These are phyloP conservation scores for Butastur rufipennis DNA, from an alignment of 2,113 vertebrate species.

Conservation along the genomic window DNA sequence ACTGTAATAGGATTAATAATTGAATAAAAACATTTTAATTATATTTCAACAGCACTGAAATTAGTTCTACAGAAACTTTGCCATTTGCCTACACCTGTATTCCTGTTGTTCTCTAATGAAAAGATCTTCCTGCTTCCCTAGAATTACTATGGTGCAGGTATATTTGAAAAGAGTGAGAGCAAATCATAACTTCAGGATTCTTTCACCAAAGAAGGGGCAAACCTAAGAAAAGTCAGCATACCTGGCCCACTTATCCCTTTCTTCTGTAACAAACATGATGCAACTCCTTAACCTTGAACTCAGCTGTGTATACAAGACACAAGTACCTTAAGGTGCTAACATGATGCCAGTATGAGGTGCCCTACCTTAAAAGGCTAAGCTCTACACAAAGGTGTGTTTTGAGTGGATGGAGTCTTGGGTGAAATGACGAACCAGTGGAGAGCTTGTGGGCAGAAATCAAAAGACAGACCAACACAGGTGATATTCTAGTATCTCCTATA, in stretches of 20 bases:
- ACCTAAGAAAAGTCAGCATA: neutral
- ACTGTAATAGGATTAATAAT: neutral
- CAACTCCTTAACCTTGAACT: neutral
- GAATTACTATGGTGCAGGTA: neutral
- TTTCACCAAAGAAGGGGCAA: neutral
- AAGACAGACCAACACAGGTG: neutral
- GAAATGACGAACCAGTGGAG: neutral
- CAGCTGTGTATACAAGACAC: neutral
- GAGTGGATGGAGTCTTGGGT: neutral
- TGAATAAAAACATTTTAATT: neutral
- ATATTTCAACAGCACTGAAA: neutral
- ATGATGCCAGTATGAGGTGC: neutral
- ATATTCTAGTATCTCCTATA: neutral
- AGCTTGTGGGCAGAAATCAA: neutral
- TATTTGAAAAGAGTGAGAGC: neutral
- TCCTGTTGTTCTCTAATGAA: neutral
- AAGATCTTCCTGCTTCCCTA: neutral
- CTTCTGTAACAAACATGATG: neutral
- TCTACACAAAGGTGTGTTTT: neutral
- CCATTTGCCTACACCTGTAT: neutral
- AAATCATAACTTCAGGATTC: neutral
- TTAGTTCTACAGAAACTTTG: neutral
- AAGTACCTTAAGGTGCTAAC: neutral
- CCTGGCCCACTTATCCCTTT: neutral
- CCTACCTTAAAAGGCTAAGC: neutral